Evolutionary conservation across 2,888 invertebrate species (phyloP).

Genomic region (Drosophila multiciliata): DNA sequence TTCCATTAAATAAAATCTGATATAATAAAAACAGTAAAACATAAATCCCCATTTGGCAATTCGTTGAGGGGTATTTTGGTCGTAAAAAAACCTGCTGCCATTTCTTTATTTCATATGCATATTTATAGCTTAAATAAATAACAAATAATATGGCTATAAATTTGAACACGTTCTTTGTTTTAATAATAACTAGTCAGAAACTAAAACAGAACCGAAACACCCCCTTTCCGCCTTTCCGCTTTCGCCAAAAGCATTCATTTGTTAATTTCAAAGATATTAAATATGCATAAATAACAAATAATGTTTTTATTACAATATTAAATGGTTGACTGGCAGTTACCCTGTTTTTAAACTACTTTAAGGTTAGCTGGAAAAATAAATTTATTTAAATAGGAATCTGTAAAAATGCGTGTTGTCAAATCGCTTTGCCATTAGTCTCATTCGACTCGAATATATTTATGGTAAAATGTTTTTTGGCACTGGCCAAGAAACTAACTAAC

Average conservation of each 20-base stretch:
- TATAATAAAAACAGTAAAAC: background rate
- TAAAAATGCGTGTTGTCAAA: background rate
- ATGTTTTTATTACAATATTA: background rate
- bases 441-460: constrained; percentile 47
- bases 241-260: constrained; percentile 40
- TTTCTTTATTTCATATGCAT: constrained; percentile 73
- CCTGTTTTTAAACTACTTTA: constrained; percentile 3
- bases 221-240: background rate
- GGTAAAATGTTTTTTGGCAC: constrained; percentile 48
- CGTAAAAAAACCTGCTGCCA: constrained; percentile 69
- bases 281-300: constrained; percentile 70
- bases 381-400: background rate
- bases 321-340: constrained; percentile 4
- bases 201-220: constrained; percentile 10
- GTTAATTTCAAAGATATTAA: constrained; percentile 66
- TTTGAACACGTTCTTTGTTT: constrained; percentile 76
- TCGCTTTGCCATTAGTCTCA: background rate
- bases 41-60: background rate
- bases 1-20: background rate
- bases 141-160: constrained; percentile 78
- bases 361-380: background rate
- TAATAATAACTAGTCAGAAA: constrained; percentile 61
- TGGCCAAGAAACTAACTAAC: constrained; percentile 41
- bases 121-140: constrained; percentile 79
- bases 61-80: constrained; percentile 37